Evolutionary conservation across 30 jellyfish, hydroid and myxozoan species (phyloP), one percentile per base, ranked within the genome.

Genomic region (Pelagia noctiluca): DNA sequence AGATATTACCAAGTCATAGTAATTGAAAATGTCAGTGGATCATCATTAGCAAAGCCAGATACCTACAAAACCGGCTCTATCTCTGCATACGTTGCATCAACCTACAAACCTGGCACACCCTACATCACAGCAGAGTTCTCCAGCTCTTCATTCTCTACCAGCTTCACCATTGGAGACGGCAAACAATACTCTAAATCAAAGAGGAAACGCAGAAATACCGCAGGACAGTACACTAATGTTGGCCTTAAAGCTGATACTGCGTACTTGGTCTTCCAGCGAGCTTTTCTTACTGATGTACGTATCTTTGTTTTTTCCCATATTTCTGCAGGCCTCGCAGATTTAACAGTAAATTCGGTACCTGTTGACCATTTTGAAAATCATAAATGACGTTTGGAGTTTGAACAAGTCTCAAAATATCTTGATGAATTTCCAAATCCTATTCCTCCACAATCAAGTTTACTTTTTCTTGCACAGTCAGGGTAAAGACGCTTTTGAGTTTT

Each of bases 81-180:
- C 5, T 74, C 76, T 28, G 80, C 82, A 19, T 86, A 75, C 35
- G 88, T 57, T 37, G 85, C 83, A 11, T 13, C 87, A 2, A 75
- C 80, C 0, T 86, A 91, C 61, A 25, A 23, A 4, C 35, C 90
- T 0, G 94, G 94, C 32, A 65, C 35, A 18, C 93, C 93, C 11
- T 91, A 91, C 60, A 71, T 91, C 5, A 50, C 98, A 8, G 98
- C 96, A 1, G 94, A 65, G 13, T 46, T 91, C 33, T 2, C 89
- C 25, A 73, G 64, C 19, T 35, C 93, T 1, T 31, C 82, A 12
- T 91, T 71, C 72, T 78, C 36, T 4, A n/a, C 71, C 0, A 68
- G 18, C 24, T 78, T 88, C 49, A 8, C 91, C 1, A 72, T 92
- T 33, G 98, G 98, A 22, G 91, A 92, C 80, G 96, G 96, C 33